Evolutionary conservation across 1,140 invertebrate species (phyloP).

Genomic region (Cecropterus lyciades): DNA sequence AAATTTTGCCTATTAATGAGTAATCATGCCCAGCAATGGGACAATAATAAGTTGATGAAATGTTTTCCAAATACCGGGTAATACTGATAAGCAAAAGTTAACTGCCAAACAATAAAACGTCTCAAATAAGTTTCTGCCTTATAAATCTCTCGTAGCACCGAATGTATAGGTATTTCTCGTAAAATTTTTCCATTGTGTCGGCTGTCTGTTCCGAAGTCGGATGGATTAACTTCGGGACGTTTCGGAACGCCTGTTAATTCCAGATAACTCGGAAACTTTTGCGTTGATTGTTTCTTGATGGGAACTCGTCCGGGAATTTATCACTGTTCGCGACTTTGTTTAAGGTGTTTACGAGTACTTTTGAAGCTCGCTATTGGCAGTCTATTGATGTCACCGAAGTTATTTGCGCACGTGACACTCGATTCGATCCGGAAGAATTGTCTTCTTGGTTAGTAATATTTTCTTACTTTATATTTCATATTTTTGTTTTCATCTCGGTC

Average conservation of each 20-base stretch:
- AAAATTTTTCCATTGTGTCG: slow-evolving; percentile 27
- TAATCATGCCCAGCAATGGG: too few relatives aligned
- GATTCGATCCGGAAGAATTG: not conserved
- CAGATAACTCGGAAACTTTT: slow-evolving; percentile 44
- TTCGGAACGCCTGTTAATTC: slow-evolving; percentile 46
- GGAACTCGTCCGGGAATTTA: slow-evolving; percentile 42
- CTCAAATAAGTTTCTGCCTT: not conserved
- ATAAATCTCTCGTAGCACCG: slow-evolving; percentile 1
- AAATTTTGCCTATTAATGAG: too few relatives aligned
- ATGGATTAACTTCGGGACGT: slow-evolving; percentile 45
- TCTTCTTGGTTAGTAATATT: too few relatives aligned
- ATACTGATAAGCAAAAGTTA: not conserved
- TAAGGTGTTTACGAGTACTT: slow-evolving; percentile 25
- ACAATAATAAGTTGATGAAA: too few relatives aligned
- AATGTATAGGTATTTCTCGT: slow-evolving; percentile 18
- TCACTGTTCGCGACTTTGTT: slow-evolving; percentile 30
- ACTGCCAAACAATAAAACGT: slow-evolving; percentile 1
- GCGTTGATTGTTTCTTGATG: slow-evolving; percentile 48
- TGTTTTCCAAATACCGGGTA: not conserved
- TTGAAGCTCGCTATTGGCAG: slow-evolving; percentile 4
- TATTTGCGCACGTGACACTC: not conserved
- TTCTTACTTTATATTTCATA: too few relatives aligned
- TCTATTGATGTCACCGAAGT: slow-evolving; percentile 6
- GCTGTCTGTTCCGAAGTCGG: slow-evolving; percentile 28
- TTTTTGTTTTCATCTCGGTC: too few relatives aligned